Conservation (phyloP, 2,797 vertebrate genomes). For the Gymnothorax reevesii region DNA sequence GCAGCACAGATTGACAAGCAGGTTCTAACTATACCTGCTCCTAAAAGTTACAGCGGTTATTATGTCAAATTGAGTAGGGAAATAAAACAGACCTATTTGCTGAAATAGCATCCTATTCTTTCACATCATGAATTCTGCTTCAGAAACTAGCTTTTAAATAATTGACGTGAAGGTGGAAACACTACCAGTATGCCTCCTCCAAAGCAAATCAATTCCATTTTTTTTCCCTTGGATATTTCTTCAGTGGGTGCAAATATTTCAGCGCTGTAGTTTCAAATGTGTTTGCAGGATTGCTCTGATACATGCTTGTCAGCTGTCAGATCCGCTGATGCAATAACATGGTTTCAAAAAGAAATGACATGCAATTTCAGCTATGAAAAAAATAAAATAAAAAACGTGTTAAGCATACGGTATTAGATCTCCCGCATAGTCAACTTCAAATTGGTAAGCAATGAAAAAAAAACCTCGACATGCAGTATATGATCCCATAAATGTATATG, state of each 20-base stretch:
- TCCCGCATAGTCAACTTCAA: background rate
- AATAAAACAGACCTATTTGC: background rate
- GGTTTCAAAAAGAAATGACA: background rate
- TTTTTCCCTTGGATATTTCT: background rate
- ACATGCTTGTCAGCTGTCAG: background rate
- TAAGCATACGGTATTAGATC: background rate
- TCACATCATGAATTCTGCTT: background rate
- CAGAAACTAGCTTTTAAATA: background rate
- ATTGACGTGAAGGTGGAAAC: background rate
- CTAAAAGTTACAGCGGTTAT: background rate
- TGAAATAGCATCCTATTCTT: background rate
- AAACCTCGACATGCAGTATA: background rate
- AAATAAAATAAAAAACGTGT: background rate
- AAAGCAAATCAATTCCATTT: background rate
- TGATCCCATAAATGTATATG: background rate
- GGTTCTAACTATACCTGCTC: background rate
- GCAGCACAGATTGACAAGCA: background rate
- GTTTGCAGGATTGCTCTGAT: background rate
- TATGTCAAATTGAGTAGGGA: background rate
- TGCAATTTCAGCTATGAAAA: background rate
- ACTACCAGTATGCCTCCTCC: background rate
- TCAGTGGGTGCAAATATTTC: background rate
- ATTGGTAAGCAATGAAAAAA: background rate
- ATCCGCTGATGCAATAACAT: background rate
- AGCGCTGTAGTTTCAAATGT: background rate